phyloP scores from a whole-genome alignment of 1,140 invertebrate species.

The Musca vetustissima region DNA sequence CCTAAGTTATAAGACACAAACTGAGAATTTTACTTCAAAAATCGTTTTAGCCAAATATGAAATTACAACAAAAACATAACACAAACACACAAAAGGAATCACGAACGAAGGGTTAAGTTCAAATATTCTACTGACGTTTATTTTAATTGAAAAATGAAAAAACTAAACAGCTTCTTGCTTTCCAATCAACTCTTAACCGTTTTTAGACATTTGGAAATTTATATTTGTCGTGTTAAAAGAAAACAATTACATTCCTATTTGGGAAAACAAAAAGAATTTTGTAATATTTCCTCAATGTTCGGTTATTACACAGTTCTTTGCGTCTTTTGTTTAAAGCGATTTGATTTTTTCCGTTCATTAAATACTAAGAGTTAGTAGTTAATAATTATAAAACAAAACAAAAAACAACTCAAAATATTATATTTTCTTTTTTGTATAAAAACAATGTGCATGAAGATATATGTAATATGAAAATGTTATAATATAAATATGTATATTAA shows the following conservation, averaged over 20 bases:
- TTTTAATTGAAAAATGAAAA: no score
- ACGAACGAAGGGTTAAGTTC: no score
- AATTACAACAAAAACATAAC: no score
- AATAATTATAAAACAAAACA: conserved; percentile 14
- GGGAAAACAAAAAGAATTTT: not conserved
- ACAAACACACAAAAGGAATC: no score
- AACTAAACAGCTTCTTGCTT: no score
- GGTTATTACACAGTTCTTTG: not conserved
- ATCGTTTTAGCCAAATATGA: no score
- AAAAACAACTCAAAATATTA: conserved; percentile 8
- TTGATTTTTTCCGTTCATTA: conserved; percentile 22
- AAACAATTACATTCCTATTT: conserved; percentile 2
- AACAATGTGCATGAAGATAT: conserved; percentile 4
- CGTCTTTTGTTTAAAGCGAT: conserved; percentile 1
- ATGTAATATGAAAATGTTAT: conserved; percentile 21
- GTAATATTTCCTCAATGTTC: conserved; percentile 2
- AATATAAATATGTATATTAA: conserved; percentile 25
- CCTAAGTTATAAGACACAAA: not conserved
- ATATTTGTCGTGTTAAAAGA: not conserved
- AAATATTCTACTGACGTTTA: no score
- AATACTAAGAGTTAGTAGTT: conserved; percentile 13
- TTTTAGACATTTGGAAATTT: not conserved
- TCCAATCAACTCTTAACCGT: no score
- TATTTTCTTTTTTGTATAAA: conserved; percentile 21
- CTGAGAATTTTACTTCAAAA: no score